Evolutionary conservation across 1,140 invertebrate genomes (phyloP).

Genomic region (Tetramorium alpestre): DNA sequence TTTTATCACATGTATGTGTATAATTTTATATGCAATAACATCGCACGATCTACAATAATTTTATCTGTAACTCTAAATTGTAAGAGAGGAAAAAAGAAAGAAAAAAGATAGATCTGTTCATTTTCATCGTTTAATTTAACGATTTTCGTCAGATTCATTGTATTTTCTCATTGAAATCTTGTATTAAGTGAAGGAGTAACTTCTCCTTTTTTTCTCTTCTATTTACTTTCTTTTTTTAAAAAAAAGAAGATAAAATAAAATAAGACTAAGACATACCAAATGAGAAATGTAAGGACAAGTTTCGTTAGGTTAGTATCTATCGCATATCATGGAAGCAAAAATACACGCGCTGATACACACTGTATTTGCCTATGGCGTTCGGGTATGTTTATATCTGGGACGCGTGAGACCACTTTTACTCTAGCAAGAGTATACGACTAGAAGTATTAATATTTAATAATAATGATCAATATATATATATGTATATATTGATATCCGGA

Average conservation of each 20-base stretch:
- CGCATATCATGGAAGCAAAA: conserved; percentile 83
- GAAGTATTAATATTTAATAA: conserved; percentile 86
- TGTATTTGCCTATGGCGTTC: conserved; percentile 83
- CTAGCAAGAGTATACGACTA: conserved; percentile 85
- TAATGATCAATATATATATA: conserved; percentile 74
- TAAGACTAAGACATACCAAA: conserved; percentile 86
- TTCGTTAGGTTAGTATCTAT: conserved; percentile 82
- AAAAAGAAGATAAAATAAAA: conserved; percentile 79
- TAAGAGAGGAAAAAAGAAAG: conserved; percentile 39
- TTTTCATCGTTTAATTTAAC: conserved; percentile 76
- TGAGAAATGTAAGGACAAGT: conserved; percentile 83
- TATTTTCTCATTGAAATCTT: conserved; percentile 67
- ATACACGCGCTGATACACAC: conserved; percentile 81
- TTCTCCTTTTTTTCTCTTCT: conserved; percentile 56
- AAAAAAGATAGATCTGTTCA: conserved; percentile 78
- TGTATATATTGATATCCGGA: conserved; percentile 72
- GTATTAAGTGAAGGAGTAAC: conserved; percentile 72
- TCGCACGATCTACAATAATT: conserved; percentile 63
- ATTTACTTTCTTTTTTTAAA: conserved; percentile 64
- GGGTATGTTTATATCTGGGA: conserved; percentile 73
- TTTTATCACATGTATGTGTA: conserved; percentile 72
- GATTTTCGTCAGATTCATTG: conserved; percentile 69
- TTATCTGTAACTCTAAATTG: conserved; percentile 60
- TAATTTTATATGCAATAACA: conserved; percentile 72
- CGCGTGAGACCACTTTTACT: conserved; percentile 84